phyloP scores from a whole-genome alignment of 2,113 vertebrate genomes.

The Argyrosomus japonicus region DNA sequence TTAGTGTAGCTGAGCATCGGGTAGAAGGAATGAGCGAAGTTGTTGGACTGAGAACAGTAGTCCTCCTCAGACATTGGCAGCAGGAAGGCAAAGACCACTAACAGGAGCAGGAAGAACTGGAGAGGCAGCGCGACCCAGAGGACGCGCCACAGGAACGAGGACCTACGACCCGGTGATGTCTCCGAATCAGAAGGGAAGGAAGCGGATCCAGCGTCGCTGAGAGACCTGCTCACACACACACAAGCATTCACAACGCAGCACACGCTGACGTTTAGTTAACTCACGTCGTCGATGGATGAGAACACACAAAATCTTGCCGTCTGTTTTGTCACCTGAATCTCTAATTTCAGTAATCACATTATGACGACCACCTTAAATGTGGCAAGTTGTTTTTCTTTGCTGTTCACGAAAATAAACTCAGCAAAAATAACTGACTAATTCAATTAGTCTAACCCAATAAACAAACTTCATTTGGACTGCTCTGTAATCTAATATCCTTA shows the following conservation, averaged over 20 bases:
- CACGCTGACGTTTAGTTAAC: constrained; percentile 30
- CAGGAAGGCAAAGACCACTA: constrained; percentile 90
- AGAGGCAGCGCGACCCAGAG: constrained; percentile 92
- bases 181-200: constrained; percentile 94
- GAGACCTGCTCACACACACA: constrained; percentile 85
- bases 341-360: constrained; percentile 8
- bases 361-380: not conserved
- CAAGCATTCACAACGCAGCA: constrained; percentile 61
- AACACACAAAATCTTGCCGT: not conserved
- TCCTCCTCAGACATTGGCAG: constrained; percentile 91
- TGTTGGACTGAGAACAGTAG: constrained; percentile 94
- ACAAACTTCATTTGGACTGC: not conserved
- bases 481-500: constrained; percentile 25
- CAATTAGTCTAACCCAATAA: constrained; percentile 37
- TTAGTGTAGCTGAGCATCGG: constrained; percentile 96
- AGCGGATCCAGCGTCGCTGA: constrained; percentile 93
- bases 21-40: constrained; percentile 94
- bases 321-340: constrained; percentile 8
- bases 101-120: constrained; percentile 90
- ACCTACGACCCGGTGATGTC: constrained; percentile 4
- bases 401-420: constrained; percentile 17
- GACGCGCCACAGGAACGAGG: constrained; percentile 87
- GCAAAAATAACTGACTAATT: not conserved
- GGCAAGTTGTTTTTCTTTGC: constrained; percentile 3
- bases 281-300: not conserved